Evolutionary conservation across 2,888 invertebrate species (phyloP), one percentile per base, ranked within the genome.

Genomic region (Peribatodes rhomboidaria): DNA sequence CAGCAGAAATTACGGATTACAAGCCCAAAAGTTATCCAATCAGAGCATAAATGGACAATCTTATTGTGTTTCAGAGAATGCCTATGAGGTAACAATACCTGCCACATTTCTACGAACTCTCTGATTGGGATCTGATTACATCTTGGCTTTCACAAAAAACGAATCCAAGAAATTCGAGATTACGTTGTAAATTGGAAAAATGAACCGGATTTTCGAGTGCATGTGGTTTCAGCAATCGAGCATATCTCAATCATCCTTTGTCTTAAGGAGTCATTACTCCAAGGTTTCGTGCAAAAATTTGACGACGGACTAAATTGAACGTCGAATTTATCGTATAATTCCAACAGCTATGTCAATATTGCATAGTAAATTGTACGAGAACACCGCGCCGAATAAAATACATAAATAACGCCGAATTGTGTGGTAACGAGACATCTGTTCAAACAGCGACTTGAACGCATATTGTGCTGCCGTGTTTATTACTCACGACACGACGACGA

Each of bases 401-500:
- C 53, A 66, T 54, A 66, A 57, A 61, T 66, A 61, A 55, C 53
- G 52, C 20, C 56, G 18, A 65, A 60, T 62, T 31, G 59, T 61
- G 53, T 54, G 65, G 67, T 61, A 64, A 55, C 56, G 35, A 65
- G 42, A 55, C 69, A 70, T 70, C 65, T 65, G 69, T 65, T 18
- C 55, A 67, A 70, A 70, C 61, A 70, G 27, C 50, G 46, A 61
- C 59, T 57, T 27, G 33, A 49, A 59, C 59, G 58, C 67, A 55
- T 58, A 18, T 56, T 59, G 39, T 39, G 39, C 49, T 16, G 27
- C 47, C 22, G 31, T 2, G 10, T 27, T 47, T 57, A 46, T 47
- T 31, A 10, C 13, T 14, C 41, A 53, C 57, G 53, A 39, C 18
- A 56, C 56, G 44, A 47, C 56, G 44, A 47, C 14, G 7, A 13